These are phyloP conservation scores for Atherinomorus stipes DNA, from an alignment of 2,113 vertebrate species.

Conservation along the genomic window DNA sequence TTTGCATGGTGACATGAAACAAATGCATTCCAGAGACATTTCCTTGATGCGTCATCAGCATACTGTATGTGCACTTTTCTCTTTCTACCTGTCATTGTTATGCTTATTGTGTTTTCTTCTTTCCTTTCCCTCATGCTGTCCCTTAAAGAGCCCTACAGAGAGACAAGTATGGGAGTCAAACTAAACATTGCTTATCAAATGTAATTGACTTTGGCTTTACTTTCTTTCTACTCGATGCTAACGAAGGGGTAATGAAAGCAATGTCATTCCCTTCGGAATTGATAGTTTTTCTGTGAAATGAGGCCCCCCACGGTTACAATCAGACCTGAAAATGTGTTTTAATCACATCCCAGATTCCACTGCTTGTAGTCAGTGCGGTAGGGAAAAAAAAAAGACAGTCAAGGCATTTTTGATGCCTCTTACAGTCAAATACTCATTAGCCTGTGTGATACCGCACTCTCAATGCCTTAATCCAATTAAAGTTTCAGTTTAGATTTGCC, in stretches of 20 bases:
- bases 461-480: constrained; percentile 25
- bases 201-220: constrained; percentile 99
- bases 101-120: constrained; percentile 94
- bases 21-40: constrained; percentile 39
- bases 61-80: constrained; percentile 89
- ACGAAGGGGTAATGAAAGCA: constrained; percentile 60
- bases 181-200: constrained; percentile 99
- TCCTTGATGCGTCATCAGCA: constrained; percentile 63
- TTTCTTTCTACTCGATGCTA: constrained; percentile 88
- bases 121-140: constrained; percentile 99
- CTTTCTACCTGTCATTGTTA: constrained; percentile 90
- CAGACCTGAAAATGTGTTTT: constrained; percentile 22
- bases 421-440: constrained; percentile 8
- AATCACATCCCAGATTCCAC: constrained; percentile 22
- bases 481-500: constrained; percentile 30
- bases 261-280: constrained; percentile 54
- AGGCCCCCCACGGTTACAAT: constrained; percentile 24
- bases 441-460: constrained; percentile 2
- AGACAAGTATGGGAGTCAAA: constrained; percentile 99
- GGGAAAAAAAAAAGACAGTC: background rate
- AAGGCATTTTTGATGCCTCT: constrained; percentile 7
- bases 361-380: background rate
- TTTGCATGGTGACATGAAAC: constrained; percentile 42
- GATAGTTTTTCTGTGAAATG: constrained; percentile 42
- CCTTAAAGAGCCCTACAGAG: constrained; percentile 99